Evolutionary conservation across 2,888 invertebrate genomes (phyloP), one percentile per base, ranked within the genome.

Genomic region (Keiferia lycopersicella): DNA sequence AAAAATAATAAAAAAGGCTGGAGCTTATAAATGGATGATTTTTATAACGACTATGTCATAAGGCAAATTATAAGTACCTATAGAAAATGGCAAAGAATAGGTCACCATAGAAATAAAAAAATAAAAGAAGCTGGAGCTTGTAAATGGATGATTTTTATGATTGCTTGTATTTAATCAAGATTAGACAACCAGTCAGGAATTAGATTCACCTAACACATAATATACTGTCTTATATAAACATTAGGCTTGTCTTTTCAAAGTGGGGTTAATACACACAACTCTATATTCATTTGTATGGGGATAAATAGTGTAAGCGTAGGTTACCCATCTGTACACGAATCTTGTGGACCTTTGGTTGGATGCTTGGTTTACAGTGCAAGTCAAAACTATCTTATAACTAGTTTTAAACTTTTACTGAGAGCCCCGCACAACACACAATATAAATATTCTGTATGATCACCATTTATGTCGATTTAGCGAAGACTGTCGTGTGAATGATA

Each of bases 381-480:
- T 34, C 3, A 10, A 34, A 34, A 34, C 7, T 34, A 4, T 34
- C 10, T 1, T 8, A 8, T 34, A 34, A 34, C 7, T 34, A 30
- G n/a, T n/a, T 45, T 45, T 3, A n/a, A n/a, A 45, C 4, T 45
- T 45, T 45, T n/a, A 14, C 41, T 14, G 2, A 45, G 45, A 45
- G 16, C 16, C 7, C 26, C 26, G 6, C 26, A 26, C 26, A 26
- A 11, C 11, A 34, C 41, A 7, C 2, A 26, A 12, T n/a, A 16
- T 60, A 61, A 61, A 50, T 34, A 50, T 18, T 61, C 50, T 61
- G 63, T 65, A 65, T 22, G 6, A 4, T 63, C 63, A 65, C 20
- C 56, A 34, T 61, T 53, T n/a, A 77, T 74, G 74, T 78, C 73
- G 79, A 82, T 81, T 78, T 80, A 77, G 78, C 82, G 78, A 75